Base-by-base conservation (phyloP, 1,140 invertebrate species). In the Xylocopa sonorina region DNA sequence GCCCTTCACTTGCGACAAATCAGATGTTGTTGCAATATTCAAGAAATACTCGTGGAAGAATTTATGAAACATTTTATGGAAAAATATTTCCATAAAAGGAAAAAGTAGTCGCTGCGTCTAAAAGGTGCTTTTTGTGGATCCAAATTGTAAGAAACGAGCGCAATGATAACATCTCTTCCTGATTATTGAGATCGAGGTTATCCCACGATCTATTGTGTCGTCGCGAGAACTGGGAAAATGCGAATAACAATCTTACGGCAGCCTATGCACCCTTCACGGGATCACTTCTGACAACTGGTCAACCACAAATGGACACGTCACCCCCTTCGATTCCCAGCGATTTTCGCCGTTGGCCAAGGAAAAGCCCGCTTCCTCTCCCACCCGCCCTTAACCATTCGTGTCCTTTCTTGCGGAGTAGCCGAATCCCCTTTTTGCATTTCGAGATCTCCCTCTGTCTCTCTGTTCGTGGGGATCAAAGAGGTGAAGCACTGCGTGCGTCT, bases 241-340 rank as follows among this genome's bases (percentile, higher is more conserved):
- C 43, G 73, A 51, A 71, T 55, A 72, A 48, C 43, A 62, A 51
- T 46, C 58, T 71, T 63, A 55, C 29, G 18, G 12, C 41, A 29
- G 63, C 1, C 64, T 66, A n/a, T n/a, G 27, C 43, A 74, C 41
- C 68, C 60, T 66, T 78, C 50, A 60, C 60, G 3, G 48, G 64
- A 55, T 73, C 78, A 73, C 34, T 60, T 73, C 41, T 81, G 69
- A 87, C 86, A 88, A 89, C 91, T 89, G 92, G 92, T 91, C 92
- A 93, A 91, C 91, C 90, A 86, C 92, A 93, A 93, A 93, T 93
- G 91, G 91, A 93, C 91, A 91, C 89, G 90, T 93, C 91, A 92
- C 91, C 89, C 91, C 91, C 88, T 72, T 83, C 88, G 88, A 89
- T 92, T 90, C 87, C 80, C 87, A 88, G 58, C 88, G 89, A 90